These are phyloP conservation scores for Eucera pruinosa DNA, from an alignment of 2,888 invertebrate species.

Conservation along the genomic window DNA sequence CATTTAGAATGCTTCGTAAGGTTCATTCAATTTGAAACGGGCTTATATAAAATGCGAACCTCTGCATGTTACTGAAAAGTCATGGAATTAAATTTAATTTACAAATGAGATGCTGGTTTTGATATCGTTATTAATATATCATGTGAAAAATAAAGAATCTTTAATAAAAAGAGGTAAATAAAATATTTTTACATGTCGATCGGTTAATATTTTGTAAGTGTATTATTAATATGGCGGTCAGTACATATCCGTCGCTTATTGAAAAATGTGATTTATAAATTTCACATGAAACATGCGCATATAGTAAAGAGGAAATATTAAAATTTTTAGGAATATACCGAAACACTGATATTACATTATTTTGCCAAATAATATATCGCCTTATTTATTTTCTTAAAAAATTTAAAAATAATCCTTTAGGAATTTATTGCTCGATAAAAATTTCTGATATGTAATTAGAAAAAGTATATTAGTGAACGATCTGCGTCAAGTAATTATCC, in stretches of 20 bases:
- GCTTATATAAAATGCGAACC: not conserved
- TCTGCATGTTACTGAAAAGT: not conserved
- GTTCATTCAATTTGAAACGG: conserved; percentile 10
- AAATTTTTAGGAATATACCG: not conserved
- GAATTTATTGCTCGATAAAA: too few relatives aligned
- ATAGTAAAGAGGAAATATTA: too few relatives aligned
- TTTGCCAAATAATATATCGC: too few relatives aligned
- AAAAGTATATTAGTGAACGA: too few relatives aligned
- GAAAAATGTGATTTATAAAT: conserved; percentile 22
- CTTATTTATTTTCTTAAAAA: too few relatives aligned
- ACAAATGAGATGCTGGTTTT: not conserved
- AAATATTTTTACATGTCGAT: not conserved
- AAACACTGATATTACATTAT: too few relatives aligned
- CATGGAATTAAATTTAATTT: not conserved
- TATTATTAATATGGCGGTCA: conserved; percentile 29
- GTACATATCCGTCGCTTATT: conserved; percentile 52
- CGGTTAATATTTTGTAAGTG: not conserved
- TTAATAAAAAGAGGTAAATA: not conserved
- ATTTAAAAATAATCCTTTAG: too few relatives aligned
- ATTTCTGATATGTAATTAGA: too few relatives aligned
- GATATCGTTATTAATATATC: conserved; percentile 3
- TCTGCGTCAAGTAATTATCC: too few relatives aligned
- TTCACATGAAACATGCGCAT: not conserved
- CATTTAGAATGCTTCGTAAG: conserved; percentile 13
- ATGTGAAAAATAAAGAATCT: not conserved